Evolutionary conservation across 1,140 invertebrate genomes (phyloP).

Genomic region (Oncopodura yosiiana): DNA sequence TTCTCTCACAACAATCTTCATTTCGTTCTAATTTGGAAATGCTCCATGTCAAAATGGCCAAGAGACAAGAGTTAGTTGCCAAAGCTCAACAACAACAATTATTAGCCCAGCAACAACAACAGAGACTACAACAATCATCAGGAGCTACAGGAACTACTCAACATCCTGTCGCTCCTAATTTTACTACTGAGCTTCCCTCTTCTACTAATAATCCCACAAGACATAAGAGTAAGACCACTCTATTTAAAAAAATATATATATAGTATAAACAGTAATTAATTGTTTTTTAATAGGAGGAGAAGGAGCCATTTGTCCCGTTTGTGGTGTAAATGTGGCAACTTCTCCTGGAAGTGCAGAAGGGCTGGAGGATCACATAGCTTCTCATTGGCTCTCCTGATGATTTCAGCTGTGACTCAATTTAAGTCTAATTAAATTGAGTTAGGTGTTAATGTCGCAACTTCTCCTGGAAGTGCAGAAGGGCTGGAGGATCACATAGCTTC

Average conservation of each 20-base stretch:
- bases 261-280: too few relatives aligned
- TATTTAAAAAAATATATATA: too few relatives aligned
- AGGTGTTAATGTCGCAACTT: not conserved
- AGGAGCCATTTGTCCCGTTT: slow-evolving; percentile 31
- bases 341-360: slow-evolving; percentile 24
- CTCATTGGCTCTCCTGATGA: slow-evolving; percentile 31
- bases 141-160: too few relatives aligned
- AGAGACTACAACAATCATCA: too few relatives aligned
- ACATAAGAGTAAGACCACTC: too few relatives aligned
- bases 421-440: too few relatives aligned
- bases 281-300: slow-evolving; percentile 18
- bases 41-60: slow-evolving; percentile 12
- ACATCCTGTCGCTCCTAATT: too few relatives aligned
- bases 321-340: slow-evolving; percentile 31
- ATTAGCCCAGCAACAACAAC: too few relatives aligned
- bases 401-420: too few relatives aligned
- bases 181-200: too few relatives aligned
- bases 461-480: not conserved
- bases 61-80: not conserved
- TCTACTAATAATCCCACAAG: too few relatives aligned
- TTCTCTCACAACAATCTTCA: slow-evolving; percentile 23
- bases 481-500: slow-evolving; percentile 19
- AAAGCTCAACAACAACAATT: not conserved
- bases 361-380: slow-evolving; percentile 31
- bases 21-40: slow-evolving; percentile 25